Conservation (phyloP, 2,888 invertebrate genomes). For the Willowsia nigromaculata region DNA sequence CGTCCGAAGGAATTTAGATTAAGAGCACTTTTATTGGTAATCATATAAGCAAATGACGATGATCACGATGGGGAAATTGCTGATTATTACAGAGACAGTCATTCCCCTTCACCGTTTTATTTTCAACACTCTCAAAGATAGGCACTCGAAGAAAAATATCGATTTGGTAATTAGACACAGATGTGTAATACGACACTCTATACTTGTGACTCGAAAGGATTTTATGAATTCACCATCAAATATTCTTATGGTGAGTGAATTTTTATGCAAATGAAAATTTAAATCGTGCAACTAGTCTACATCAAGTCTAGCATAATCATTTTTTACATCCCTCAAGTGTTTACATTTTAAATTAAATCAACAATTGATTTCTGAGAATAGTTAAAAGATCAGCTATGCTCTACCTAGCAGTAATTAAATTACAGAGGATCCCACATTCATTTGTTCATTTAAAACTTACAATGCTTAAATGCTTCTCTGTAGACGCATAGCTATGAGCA, state of each 20-base stretch:
- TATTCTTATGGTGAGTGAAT: neutral
- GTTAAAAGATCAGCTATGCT: no score
- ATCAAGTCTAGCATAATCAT: no score
- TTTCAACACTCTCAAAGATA: neutral
- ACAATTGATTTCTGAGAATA: neutral
- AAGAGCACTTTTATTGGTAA: neutral
- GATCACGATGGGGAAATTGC: neutral
- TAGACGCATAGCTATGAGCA: neutral
- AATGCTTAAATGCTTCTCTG: neutral
- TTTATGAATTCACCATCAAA: no score
- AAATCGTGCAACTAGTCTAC: neutral
- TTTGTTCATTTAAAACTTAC: neutral
- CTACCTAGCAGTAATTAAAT: neutral
- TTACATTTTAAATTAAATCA: neutral
- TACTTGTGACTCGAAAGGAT: no score
- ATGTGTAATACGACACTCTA: neutral
- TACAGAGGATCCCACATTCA: neutral
- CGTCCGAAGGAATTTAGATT: neutral
- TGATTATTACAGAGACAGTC: neutral
- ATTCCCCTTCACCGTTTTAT: neutral
- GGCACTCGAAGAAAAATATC: neutral
- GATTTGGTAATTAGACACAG: neutral
- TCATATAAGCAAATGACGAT: neutral
- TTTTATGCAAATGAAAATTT: neutral
- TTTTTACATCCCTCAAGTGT: no score